Evolutionary conservation across 2,113 vertebrate genomes (phyloP).

Genomic region (Elaphurus davidianus): DNA sequence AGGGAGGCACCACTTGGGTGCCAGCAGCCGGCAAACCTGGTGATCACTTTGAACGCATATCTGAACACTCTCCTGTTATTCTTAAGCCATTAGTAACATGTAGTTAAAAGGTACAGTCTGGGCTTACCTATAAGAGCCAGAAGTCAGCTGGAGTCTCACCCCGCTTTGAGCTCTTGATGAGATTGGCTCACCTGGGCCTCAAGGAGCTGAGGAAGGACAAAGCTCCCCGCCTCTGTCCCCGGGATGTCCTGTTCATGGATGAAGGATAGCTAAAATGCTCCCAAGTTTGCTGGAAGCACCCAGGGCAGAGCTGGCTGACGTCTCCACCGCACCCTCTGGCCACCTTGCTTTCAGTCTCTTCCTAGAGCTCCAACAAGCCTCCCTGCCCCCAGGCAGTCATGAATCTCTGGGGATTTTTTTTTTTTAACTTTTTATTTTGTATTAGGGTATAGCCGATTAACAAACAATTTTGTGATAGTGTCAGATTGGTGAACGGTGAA

Average conservation of each 20-base stretch:
- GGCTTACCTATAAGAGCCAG: background rate
- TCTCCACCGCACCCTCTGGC: background rate
- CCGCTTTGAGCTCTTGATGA: background rate
- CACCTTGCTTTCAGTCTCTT: background rate
- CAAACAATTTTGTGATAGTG: too few species aligned
- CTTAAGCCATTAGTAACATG: background rate
- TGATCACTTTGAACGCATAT: accelerated
- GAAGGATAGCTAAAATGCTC: too few species aligned
- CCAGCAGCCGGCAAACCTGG: background rate
- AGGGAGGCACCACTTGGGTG: accelerated
- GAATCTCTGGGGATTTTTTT: background rate
- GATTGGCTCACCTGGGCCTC: background rate
- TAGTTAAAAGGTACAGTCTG: background rate
- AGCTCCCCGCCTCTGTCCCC: background rate
- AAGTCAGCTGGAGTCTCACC: background rate
- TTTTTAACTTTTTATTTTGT: too few species aligned
- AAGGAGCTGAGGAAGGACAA: background rate
- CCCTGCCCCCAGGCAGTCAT: background rate
- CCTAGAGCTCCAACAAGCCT: background rate
- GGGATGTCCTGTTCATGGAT: background rate
- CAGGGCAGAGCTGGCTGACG: background rate
- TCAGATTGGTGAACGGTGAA: too few species aligned
- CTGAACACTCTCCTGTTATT: background rate
- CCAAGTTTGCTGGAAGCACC: background rate
- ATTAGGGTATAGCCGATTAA: too few species aligned